Evolutionary conservation across 2,113 vertebrate species (phyloP).

Genomic region (Callipepla squamata): DNA sequence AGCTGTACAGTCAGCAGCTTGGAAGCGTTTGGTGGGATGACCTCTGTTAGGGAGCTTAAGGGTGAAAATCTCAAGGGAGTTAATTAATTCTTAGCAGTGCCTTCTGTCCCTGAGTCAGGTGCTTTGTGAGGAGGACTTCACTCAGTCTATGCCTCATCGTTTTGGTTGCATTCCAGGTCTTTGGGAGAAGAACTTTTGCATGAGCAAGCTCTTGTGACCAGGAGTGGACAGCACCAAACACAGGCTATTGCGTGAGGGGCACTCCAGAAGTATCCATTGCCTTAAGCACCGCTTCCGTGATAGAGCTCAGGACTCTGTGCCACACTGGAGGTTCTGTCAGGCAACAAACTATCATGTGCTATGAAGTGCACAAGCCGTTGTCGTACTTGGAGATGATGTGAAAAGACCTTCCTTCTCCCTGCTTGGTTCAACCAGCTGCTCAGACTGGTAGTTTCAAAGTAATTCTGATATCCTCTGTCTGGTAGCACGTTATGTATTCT

Average conservation of each 20-base stretch:
- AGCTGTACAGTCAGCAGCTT: background rate
- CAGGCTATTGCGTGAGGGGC: background rate
- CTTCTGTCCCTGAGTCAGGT: background rate
- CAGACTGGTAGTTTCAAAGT: background rate
- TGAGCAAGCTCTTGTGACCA: background rate
- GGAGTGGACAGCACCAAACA: background rate
- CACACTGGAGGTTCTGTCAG: background rate
- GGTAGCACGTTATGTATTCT: background rate
- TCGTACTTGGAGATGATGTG: background rate
- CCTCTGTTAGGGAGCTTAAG: background rate
- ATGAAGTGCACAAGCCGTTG: background rate
- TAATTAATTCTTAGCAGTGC: background rate
- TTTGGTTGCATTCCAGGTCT: background rate
- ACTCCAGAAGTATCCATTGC: background rate
- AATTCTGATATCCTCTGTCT: background rate
- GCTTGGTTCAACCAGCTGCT: background rate
- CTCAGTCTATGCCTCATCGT: background rate
- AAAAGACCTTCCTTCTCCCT: fast-evolving
- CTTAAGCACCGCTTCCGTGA: background rate
- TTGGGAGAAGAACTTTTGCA: background rate
- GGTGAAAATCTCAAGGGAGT: background rate
- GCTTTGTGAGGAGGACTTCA: background rate
- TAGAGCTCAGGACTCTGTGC: background rate
- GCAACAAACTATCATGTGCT: background rate
- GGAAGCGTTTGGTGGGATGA: background rate